Evolutionary conservation across 2,888 invertebrate genomes (phyloP), one percentile per base, ranked within the genome.

Genomic region (Panzeria rudis): DNA sequence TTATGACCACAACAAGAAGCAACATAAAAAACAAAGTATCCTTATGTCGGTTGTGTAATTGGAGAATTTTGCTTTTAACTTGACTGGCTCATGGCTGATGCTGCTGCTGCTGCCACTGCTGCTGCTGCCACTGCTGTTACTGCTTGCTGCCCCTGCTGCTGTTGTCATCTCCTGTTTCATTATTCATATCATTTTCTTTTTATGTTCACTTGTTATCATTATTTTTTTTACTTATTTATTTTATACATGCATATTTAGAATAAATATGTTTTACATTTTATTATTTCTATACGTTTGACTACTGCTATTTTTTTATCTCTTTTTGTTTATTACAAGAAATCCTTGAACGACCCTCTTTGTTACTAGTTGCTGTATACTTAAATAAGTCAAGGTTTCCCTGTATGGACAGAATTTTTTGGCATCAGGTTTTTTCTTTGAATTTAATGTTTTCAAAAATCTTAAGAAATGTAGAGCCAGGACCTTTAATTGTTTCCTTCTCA

Each of bases 41-140:
- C 82, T 82, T 75, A 85, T 85, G 78, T 79, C 71, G 81, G 62
- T 69, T 64, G 69, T 79, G 85, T 85, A 85, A 85, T 85, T 85
- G 82, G 85, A 85, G 75, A 78, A 71, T 73, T 71, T 71, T 82
- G 50, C 62, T 75, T 25, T 68, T 35, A 62, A 62, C 44, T 20
- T 71, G 44, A 23, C 62, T 54, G 59, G 59, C 50, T 38, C 20
- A 9, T 35, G 38, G 23, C 0, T 61, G 66, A 15, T 66, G 54
- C 47, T 66, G 61, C 59, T 32, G 2, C 59, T 59, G 38, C 52
- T 79, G 59, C 32, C 9, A 20, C 8, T 38, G 50, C 11, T 32
- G 61, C 17, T n/a, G 20, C 35, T 54, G 23, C 25, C 41, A 7
- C 50, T 50, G 66, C 50, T 32, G 50, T 2, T 73, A 38, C 8